Conservation (phyloP, 2,888 invertebrate genomes). For the Hirtodrosophila histrioides region DNA sequence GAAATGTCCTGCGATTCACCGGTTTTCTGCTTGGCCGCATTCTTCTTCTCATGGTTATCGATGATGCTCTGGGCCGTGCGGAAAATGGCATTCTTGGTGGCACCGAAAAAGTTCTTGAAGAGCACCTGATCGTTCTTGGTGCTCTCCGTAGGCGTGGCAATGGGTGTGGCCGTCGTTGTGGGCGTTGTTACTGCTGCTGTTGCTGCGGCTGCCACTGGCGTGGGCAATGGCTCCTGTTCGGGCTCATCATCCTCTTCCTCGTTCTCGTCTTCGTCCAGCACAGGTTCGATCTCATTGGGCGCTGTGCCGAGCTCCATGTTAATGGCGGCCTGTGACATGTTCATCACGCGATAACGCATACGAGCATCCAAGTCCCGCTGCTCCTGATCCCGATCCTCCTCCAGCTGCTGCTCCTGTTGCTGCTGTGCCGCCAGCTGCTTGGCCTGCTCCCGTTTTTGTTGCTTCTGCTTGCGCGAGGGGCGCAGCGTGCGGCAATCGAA, state of each 20-base stretch:
- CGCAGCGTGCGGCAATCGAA: slow-evolving; percentile 81
- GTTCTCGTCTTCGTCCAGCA: slow-evolving; percentile 24
- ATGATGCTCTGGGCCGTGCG: slow-evolving; percentile 85
- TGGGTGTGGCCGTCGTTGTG: slow-evolving; percentile 49
- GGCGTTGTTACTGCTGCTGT: slow-evolving; percentile 24
- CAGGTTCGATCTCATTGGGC: slow-evolving; percentile 56
- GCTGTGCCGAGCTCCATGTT: slow-evolving; percentile 60
- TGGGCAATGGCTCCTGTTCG: slow-evolving; percentile 3
- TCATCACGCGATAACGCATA: slow-evolving; percentile 78
- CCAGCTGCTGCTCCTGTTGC: slow-evolving; percentile 54
- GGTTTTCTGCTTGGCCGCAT: slow-evolving; percentile 82
- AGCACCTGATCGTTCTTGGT: slow-evolving; percentile 83
- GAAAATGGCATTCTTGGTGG: slow-evolving; percentile 84
- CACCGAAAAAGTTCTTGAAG: slow-evolving; percentile 84
- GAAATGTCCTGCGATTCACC: slow-evolving; percentile 39
- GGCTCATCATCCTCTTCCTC: too few relatives aligned
- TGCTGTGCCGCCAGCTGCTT: slow-evolving; percentile 39
- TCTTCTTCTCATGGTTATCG: slow-evolving; percentile 85
- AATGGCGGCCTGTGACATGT: slow-evolving; percentile 79
- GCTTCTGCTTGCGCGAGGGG: slow-evolving; percentile 80
- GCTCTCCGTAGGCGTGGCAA: slow-evolving; percentile 63
- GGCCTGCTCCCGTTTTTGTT: slow-evolving; percentile 59
- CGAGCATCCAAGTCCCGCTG: slow-evolving; percentile 57
- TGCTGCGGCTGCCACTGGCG: slow-evolving; percentile 4
- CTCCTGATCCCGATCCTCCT: slow-evolving; percentile 44